A percentile compares a stretch with the other conserved stretches of the same genome.
Evolutionary conservation across 1,140 invertebrate species (phyloP).

Genomic region (Drosophila bocqueti): DNA sequence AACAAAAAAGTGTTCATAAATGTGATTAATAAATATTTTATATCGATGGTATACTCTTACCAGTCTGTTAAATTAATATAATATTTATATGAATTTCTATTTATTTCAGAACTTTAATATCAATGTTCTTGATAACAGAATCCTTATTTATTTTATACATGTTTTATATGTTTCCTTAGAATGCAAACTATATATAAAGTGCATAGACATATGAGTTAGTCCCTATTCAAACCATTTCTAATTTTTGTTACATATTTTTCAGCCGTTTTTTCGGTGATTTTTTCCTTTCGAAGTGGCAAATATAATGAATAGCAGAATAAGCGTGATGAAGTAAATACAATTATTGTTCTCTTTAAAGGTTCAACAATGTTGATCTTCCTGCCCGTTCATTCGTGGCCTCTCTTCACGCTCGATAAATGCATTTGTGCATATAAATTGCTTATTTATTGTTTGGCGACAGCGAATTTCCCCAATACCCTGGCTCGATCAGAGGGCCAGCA

Average conservation of each 20-base stretch:
- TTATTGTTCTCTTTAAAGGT: slow-evolving; percentile 32
- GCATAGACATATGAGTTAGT: slow-evolving; percentile 1
- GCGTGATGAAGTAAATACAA: slow-evolving; percentile 33
- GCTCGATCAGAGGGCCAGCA: slow-evolving; percentile 11
- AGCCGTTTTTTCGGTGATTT: slow-evolving; percentile 7
- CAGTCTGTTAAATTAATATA: background rate
- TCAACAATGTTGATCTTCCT: slow-evolving; percentile 31
- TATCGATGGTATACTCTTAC: slow-evolving; percentile 11
- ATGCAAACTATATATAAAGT: background rate
- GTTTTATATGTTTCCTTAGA: background rate
- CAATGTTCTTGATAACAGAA: background rate
- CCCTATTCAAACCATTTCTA: background rate
- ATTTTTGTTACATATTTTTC: background rate
- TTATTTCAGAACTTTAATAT: background rate
- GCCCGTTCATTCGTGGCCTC: slow-evolving; percentile 42
- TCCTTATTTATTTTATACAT: background rate
- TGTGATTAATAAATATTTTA: slow-evolving; percentile 11
- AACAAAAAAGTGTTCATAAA: slow-evolving; percentile 14
- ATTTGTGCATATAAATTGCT: slow-evolving; percentile 80
- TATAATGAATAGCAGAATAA: slow-evolving; percentile 59
- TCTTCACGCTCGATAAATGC: slow-evolving; percentile 67
- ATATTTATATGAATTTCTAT: background rate
- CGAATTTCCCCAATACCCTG: slow-evolving; percentile 18
- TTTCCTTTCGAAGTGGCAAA: slow-evolving; percentile 38
- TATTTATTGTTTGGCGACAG: slow-evolving; percentile 74